Evolutionary conservation across 2,113 vertebrate genomes (phyloP), one percentile per base, ranked within the genome.

Genomic region (Nipponia nippon): DNA sequence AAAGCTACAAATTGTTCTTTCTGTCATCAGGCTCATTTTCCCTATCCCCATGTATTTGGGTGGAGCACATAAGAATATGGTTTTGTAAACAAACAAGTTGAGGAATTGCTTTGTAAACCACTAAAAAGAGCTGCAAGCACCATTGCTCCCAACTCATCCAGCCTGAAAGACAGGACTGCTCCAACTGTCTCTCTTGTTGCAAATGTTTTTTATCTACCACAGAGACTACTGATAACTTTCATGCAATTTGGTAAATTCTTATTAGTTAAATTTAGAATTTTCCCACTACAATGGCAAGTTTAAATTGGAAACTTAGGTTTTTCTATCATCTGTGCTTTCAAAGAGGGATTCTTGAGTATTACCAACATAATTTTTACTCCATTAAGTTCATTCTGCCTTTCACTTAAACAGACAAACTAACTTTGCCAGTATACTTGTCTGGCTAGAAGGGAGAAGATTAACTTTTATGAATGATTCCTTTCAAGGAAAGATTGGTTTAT

Each of bases 21-120:
- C 40, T 71, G 27, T 84, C 79, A 88, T 34, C 61, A 89, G 34
- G 27, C 50, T 61, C 5, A 65, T 83, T 82, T 69, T 72, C 36
- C 2, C 1, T 52, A 26, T 65, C 10, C n/a, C 47, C 25, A 27
- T 27, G 22, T 40, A 65, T 19, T 61, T 89, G 40, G 34, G 61
- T 13, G 65, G 61, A 87, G 44, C 40, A n/a, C 1, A 0, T 19
- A 75, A 67, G 34, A 91, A 79, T 46, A 78, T 18, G 19, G 40
- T n/a, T 87, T 88, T 73, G n/a, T 81, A 92, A 92, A 87, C 44
- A 93, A 96, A 83, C 13, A 75, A 85, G 36, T 66, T 72, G 61
- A 84, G 0, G 10, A 61, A 84, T n/a, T 55, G 49, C 19, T 69
- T 50, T 93, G 36, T 46, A 63, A 95, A 58, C 65, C 30, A 69